Percentiles rank a stretch among this genome's conserved stretches.
These are phyloP conservation scores for Drosophila borborema DNA, from an alignment of 2,888 invertebrate species.

Conservation along the genomic window DNA sequence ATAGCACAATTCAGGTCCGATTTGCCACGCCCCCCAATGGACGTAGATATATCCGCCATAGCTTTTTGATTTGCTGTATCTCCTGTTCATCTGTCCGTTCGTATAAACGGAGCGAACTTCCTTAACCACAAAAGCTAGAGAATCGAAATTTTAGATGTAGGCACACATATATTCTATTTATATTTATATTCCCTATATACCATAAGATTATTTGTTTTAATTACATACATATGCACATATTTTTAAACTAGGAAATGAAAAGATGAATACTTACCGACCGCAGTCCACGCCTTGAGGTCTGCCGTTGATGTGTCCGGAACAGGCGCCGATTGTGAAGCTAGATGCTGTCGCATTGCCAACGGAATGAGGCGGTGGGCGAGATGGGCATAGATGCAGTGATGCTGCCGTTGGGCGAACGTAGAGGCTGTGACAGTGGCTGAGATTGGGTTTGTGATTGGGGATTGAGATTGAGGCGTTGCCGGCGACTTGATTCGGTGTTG, in stretches of 20 bases:
- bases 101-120: background rate
- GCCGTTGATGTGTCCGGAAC: constrained; percentile 97
- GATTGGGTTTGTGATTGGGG: constrained; percentile 43
- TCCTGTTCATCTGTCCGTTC: background rate
- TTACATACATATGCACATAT: too few relatives aligned
- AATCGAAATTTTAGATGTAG: background rate
- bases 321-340: constrained; percentile 93
- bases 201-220: too few relatives aligned
- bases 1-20: too few relatives aligned
- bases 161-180: too few relatives aligned
- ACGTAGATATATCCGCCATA: too few relatives aligned
- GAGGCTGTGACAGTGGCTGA: constrained; percentile 37
- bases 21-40: too few relatives aligned
- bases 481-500: constrained; percentile 71
- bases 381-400: constrained; percentile 51
- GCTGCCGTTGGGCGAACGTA: constrained; percentile 52
- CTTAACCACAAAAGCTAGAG: background rate
- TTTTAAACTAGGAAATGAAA: background rate
- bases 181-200: too few relatives aligned
- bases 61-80: too few relatives aligned
- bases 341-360: constrained; percentile 65
- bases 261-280: constrained; percentile 86
- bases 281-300: constrained; percentile 97
- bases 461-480: constrained; percentile 46
- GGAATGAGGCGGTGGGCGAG: constrained; percentile 67